phyloP scores from a whole-genome alignment of 1,140 invertebrate species.

The Brachionus rotundiformis region DNA sequence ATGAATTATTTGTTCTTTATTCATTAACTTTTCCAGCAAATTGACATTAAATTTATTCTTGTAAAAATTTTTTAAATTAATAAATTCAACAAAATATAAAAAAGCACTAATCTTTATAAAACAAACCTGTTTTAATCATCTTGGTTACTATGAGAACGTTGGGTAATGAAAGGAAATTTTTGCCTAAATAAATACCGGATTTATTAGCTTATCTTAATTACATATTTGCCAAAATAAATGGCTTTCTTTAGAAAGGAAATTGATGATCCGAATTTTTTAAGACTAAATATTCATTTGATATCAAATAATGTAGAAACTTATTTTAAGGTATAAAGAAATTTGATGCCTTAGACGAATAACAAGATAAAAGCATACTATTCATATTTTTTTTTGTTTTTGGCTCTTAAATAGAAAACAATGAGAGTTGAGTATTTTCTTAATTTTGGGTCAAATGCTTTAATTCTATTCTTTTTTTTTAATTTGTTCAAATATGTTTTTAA shows the following conservation, averaged over 20 bases:
- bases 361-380: not conserved
- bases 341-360: not conserved
- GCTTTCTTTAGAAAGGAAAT: not conserved
- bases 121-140: not conserved
- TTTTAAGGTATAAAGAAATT: constrained; percentile 8
- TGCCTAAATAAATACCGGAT: not conserved
- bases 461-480: not conserved
- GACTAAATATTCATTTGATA: constrained; percentile 1
- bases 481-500: not conserved
- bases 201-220: not conserved
- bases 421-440: not conserved
- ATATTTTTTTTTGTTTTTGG: not conserved
- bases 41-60: not conserved
- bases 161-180: not conserved
- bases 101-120: not conserved
- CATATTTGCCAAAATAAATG: not conserved
- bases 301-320: not conserved
- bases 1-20: constrained; percentile 34
- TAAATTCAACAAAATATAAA: not conserved
- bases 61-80: constrained; percentile 5
- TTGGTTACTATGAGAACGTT: not conserved
- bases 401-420: not conserved
- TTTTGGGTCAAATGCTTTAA: constrained; percentile 6
- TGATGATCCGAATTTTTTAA: not conserved
- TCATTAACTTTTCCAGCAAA: constrained; percentile 44